These are phyloP conservation scores for Trichonephila inaurata DNA, from an alignment of 1,140 invertebrate species.

Conservation along the genomic window DNA sequence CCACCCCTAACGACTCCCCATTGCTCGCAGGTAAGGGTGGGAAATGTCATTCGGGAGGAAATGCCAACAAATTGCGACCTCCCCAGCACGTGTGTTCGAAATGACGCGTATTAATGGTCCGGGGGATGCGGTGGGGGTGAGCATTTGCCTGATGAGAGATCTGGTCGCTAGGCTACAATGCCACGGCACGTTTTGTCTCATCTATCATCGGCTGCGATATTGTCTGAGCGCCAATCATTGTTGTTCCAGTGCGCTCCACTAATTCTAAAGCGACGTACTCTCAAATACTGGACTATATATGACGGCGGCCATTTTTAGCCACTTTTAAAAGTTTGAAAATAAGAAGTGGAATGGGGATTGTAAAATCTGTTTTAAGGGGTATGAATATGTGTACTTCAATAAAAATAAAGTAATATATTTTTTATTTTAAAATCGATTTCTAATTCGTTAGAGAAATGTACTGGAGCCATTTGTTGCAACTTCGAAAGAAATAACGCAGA, in stretches of 20 bases:
- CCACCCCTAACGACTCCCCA: no score
- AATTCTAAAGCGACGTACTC: not conserved
- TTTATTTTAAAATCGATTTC: no score
- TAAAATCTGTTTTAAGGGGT: no score
- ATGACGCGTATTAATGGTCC: constrained; percentile 21
- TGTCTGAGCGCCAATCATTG: constrained; percentile 31
- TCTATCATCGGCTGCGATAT: constrained; percentile 23
- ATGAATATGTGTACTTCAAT: no score
- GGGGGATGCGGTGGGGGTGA: not conserved
- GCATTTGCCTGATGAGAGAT: constrained; percentile 37
- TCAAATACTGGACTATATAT: not conserved
- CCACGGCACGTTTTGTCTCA: not conserved
- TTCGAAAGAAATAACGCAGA: no score
- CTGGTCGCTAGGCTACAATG: constrained; percentile 33
- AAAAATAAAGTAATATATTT: no score
- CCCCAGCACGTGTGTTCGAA: constrained; percentile 30
- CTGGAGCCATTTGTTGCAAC: no score
- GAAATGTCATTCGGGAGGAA: constrained; percentile 8
- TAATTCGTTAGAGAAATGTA: no score
- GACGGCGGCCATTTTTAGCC: not conserved
- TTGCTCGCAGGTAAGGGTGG: not conserved
- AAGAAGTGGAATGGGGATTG: no score
- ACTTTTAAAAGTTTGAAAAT: not conserved
- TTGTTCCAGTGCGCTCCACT: constrained; percentile 10
- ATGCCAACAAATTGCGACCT: constrained; percentile 25